Evolutionary conservation across 2,888 invertebrate genomes (phyloP), one percentile per base, ranked within the genome.

Genomic region (Pollenia labialis): DNA sequence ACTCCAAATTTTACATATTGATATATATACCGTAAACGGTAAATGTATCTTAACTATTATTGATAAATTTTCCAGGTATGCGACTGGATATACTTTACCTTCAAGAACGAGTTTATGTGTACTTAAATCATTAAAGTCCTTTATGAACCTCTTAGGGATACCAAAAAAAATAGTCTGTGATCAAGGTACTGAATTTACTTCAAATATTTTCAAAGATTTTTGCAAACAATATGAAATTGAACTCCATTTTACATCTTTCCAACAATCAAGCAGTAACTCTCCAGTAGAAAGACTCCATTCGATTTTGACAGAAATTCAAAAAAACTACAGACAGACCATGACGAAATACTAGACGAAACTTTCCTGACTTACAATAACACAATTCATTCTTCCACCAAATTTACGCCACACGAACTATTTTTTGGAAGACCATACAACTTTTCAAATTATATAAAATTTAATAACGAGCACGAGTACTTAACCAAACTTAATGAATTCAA

Each of bases 11-110:
- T 54, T 88, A 40, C 85, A 87, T 18, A 79, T 87, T 16, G 85
- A 86, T 46, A 76, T n/a, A 9, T 87, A 88, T 23, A 80, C 79
- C 7, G 64, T 84, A 8, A 83, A 88, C 18, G 66, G 84, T 18
- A 58, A 83, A 66, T 83, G 80, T 46, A 77, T 86, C 32, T 52
- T 87, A 10, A 72, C 44, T 77, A 62, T 64, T 77, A 72, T 64
- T 72, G 69, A 87, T 79, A 62, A 62, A 62, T 62, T 62, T 16
- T 62, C 44, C 10, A 60, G 42, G 16, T 62, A 44, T 72, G 85
- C 82, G n/a, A 42, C 77, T 2, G 85, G 60, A 4, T 85, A 87
- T 50, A 32, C n/a, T n/a, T n/a, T n/a, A n/a, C n/a, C n/a, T n/a
- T n/a, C n/a, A n/a, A n/a, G n/a, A n/a, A n/a, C n/a, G n/a, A n/a